Evolutionary conservation across 2,888 invertebrate species (phyloP), one percentile per base, ranked within the genome.

Genomic region (Mimachlamys varia): DNA sequence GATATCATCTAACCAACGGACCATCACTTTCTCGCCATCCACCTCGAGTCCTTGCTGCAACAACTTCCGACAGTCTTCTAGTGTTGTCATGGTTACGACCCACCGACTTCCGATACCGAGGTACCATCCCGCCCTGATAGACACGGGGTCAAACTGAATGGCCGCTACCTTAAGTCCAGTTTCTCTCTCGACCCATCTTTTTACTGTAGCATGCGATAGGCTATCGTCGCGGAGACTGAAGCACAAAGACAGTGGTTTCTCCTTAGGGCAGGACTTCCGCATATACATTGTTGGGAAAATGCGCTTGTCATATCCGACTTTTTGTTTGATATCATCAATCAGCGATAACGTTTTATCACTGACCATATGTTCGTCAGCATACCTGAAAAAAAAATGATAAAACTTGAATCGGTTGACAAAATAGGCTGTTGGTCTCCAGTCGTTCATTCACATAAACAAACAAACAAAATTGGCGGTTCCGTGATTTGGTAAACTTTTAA

Each of bases 241-340:
- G 27, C 90, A 90, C n/a, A 90, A 38, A n/a, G 88, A 89, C 33
- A 89, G 89, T 89, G 90, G 91, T 50, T 89, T 87, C 22, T 62
- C 33, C 0, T 37, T 87, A 3, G 91, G 91, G 7, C 87, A 89
- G 15, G 13, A 38, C 89, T 55, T 89, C 37, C 90, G 88, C 90
- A 91, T 91, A 44, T 90, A 49, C 89, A 91, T 89, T 4, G 91
- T 88, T 7, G 91, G 91, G 17, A 89, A 87, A 37, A 90, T 50
- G 33, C 90, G 88, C n/a, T 89, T 89, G 17, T 90, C 91, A 55
- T 90, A 91, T 15, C 88, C 58, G 44, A 89, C 88, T 19, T 38
- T 62, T 38, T 88, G 62, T 38, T 91, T 91, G 22, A 91, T 55
- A 76, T 91, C 90, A 7, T 91, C 91, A 58, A 91, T 27, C 0